Conservation (phyloP, 2,113 vertebrate species). For the Cnemophilus loriae region DNA sequence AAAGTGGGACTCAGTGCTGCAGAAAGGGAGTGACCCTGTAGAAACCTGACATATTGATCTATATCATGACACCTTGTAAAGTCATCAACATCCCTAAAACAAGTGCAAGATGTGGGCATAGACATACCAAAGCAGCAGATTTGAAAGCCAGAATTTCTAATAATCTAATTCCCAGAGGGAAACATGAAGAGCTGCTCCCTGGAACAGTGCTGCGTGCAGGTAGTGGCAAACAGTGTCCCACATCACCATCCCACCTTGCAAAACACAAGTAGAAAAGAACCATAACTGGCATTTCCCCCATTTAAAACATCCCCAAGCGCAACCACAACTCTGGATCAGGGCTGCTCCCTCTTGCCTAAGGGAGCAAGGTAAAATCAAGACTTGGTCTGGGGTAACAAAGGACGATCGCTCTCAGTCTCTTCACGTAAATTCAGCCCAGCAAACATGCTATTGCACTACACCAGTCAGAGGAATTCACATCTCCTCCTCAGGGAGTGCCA, state of each 20-base stretch:
- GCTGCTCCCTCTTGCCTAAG: not conserved
- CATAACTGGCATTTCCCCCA: not conserved
- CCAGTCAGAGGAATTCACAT: not conserved
- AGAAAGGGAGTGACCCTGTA: not conserved
- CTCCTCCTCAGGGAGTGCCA: not conserved
- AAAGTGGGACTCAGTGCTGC: not conserved
- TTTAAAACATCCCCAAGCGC: not conserved
- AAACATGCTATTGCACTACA: not conserved
- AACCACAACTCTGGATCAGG: not conserved
- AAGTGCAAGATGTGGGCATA: not conserved
- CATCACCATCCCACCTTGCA: not conserved
- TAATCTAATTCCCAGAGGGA: not conserved
- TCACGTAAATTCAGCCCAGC: not conserved
- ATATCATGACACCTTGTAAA: not conserved
- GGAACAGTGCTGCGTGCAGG: accelerated
- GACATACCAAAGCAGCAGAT: not conserved
- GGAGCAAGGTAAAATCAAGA: not conserved
- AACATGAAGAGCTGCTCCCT: not conserved
- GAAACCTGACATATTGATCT: not conserved
- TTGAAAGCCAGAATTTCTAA: not conserved
- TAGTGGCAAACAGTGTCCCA: accelerated
- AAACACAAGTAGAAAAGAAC: not conserved
- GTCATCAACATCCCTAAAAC: not conserved
- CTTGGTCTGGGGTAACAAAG: not conserved
- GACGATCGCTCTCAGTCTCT: not conserved